Evolutionary conservation across 2,797 vertebrate genomes (phyloP), one percentile per base, ranked within the genome.

Genomic region (Babyrousa celebensis): DNA sequence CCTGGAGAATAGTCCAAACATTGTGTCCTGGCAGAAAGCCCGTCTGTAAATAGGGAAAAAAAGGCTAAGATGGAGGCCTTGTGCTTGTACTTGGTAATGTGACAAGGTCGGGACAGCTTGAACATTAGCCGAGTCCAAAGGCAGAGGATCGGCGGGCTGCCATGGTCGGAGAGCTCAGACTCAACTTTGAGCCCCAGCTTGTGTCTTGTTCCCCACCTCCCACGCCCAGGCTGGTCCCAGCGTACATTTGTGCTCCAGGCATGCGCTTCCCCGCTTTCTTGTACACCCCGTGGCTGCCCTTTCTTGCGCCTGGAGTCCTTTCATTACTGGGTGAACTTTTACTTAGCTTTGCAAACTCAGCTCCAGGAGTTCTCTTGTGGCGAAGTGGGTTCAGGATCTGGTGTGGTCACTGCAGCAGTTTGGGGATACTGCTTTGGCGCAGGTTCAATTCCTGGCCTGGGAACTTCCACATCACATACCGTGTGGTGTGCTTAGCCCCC

Each of bases 1-100:
- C 25, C 67, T 85, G 88, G 95, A 91, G 48, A 96, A 43, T 62
- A 96, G 36, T 68, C n/a, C 9, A 58, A 18, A 12, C 11, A 3
- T 62, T 96, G 63, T 91, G 40, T 95, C 52, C 83, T 80, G 0
- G 78, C 68, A 16, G 65, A 52, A 58, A 87, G 93, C 40, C 48
- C 27, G 56, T 0, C 29, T 29, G 12, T 85, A 65, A 89, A 91
- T 84, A 12, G 1, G 11, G 71, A 82, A 79, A 10, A 95, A 32
- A 86, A 94, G 1, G 62, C 2, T 86, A 32, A 12, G 72, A 4
- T 32, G 60, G 43, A 43, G 40, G 0, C 63, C 4, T 71, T 48
- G 52, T 3, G 2, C 32, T 75, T 79, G 15, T 20, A 27, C 20
- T n/a, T 72, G 3, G 0, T 56, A 84, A 36, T 32, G 21, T 67